Evolutionary conservation across 2,113 vertebrate genomes (phyloP).

Genomic region (Haplotaxodon microlepis): DNA sequence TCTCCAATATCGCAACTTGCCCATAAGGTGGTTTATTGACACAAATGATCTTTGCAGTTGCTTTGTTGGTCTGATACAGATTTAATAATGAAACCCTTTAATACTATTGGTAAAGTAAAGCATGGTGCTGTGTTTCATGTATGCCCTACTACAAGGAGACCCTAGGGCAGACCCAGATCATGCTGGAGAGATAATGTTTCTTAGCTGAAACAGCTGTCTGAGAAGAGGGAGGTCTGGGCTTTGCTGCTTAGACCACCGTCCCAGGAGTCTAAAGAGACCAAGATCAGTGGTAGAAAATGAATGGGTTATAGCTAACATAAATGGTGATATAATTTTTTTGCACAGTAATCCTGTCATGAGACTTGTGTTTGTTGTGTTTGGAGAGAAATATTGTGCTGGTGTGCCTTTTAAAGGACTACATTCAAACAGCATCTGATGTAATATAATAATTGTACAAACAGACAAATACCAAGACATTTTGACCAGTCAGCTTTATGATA

Average conservation of each 20-base stretch:
- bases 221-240: background rate
- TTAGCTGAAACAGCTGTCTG: background rate
- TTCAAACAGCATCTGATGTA: background rate
- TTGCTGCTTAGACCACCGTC: background rate
- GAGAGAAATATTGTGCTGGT: background rate
- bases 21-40: background rate
- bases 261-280: accelerated
- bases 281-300: background rate
- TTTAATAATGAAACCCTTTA: background rate
- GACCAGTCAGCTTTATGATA: background rate
- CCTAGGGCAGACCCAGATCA: background rate
- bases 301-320: background rate
- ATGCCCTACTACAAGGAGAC: background rate
- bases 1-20: background rate
- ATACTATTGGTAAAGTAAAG: accelerated
- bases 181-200: background rate
- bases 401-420: background rate
- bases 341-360: accelerated
- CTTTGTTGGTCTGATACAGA: background rate
- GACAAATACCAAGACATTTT: background rate
- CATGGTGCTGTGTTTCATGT: background rate
- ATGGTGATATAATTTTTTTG: background rate
- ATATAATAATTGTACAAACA: background rate
- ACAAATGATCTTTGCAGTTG: background rate
- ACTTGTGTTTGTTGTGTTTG: background rate